phyloP scores from a whole-genome alignment of 1,140 invertebrate species.

The Oncopeltus fasciatus region DNA sequence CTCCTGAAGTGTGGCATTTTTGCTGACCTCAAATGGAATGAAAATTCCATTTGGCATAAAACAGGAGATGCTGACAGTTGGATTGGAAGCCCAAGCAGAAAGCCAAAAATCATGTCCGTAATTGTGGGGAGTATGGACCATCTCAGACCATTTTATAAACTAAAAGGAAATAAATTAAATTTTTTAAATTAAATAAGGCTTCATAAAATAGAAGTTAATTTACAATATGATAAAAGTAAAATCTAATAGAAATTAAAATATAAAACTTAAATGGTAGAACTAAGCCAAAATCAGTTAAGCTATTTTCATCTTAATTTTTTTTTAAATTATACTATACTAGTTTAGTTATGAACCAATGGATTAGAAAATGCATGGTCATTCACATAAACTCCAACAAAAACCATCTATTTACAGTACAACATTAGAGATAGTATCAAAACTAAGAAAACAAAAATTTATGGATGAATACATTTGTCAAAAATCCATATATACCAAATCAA shows the following conservation, averaged over 20 bases:
- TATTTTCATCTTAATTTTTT: too few relatives aligned
- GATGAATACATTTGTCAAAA: too few relatives aligned
- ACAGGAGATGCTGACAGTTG: conserved; percentile 52
- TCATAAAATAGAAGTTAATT: background rate
- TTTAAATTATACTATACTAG: too few relatives aligned
- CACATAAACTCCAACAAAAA: too few relatives aligned
- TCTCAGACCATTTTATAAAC: conserved; percentile 23
- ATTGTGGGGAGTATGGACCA: conserved; percentile 47
- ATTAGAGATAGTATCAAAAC: too few relatives aligned
- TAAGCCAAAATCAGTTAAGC: background rate
- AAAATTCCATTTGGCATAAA: conserved; percentile 73
- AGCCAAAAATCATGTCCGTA: conserved; percentile 49
- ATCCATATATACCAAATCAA: too few relatives aligned
- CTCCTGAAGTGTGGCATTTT: conserved; percentile 59
- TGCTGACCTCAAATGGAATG: conserved; percentile 50
- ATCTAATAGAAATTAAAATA: background rate
- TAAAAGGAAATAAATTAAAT: background rate
- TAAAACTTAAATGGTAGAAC: background rate
- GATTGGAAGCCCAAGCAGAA: conserved; percentile 33
- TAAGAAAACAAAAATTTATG: too few relatives aligned
- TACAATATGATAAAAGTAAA: background rate
- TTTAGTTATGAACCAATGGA: too few relatives aligned
- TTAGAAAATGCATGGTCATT: too few relatives aligned
- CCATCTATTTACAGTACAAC: too few relatives aligned
- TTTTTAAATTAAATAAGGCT: too few relatives aligned